Percentiles rank a stretch among this genome's conserved stretches.
phyloP scores from a whole-genome alignment of 2,888 invertebrate genomes.

The Acrocera orbiculus region DNA sequence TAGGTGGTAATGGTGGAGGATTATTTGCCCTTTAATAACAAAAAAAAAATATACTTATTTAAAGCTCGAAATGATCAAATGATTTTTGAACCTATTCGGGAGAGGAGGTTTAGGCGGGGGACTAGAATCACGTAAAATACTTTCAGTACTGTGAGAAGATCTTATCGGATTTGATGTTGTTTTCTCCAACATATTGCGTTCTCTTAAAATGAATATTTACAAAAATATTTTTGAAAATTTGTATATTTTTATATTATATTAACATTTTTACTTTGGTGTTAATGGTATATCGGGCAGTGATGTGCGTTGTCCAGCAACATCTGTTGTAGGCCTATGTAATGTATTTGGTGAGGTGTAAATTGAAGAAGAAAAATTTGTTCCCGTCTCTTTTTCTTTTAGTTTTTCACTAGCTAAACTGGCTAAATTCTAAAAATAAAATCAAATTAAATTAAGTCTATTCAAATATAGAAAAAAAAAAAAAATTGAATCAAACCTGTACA shows the following conservation, averaged over 20 bases:
- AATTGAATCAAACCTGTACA: constrained; percentile 37
- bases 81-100: constrained; percentile 56
- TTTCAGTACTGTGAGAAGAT: constrained; percentile 67
- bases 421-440: constrained; percentile 37
- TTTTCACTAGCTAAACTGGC: constrained; percentile 69
- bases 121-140: constrained; percentile 51
- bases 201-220: constrained; percentile 13
- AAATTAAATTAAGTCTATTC: constrained; percentile 1
- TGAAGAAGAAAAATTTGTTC: constrained; percentile 13
- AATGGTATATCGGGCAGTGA: constrained; percentile 65
- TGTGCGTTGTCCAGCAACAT: constrained; percentile 41
- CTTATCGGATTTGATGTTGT: constrained; percentile 41
- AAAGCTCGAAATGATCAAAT: constrained; percentile 4
- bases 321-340: constrained; percentile 25
- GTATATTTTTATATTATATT: constrained; percentile 16
- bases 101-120: constrained; percentile 82
- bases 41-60: constrained; percentile 1
- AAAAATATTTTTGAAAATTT: neutral
- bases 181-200: constrained; percentile 31
- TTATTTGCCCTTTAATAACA: constrained; percentile 33
- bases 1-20: constrained; percentile 65
- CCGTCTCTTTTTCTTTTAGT: constrained; percentile 41
- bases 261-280: constrained; percentile 51
- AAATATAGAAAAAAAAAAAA: constrained; percentile 3
- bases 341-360: constrained; percentile 19